Base-by-base conservation (phyloP, 2,113 vertebrate species). In the Sinocyclocheilus rhinocerous region DNA sequence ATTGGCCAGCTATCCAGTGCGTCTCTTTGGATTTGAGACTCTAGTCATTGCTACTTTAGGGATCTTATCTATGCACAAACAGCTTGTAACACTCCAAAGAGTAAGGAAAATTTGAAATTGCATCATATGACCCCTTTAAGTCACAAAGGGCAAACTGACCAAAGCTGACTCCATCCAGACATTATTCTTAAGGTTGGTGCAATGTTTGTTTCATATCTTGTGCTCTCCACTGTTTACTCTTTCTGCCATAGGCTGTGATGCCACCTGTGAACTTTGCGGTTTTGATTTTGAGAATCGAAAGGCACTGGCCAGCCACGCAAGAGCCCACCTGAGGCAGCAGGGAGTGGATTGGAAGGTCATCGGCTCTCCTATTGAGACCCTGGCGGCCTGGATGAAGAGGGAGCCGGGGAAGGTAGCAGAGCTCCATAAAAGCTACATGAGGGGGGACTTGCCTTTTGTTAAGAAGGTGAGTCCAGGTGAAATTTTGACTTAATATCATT, bases 251-350 rank as follows among this genome's bases (percentile, higher is more conserved):
- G 84, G 91, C 80, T 92, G 92, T 3, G 97, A 97, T 22, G 92
- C 96, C 3, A 96, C 96, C 80, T 98, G 97, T 11, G 97, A 98
- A 90, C 96, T 99, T 0, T 98, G 98, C 33, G 98, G 97, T 24
- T 97, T 98, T 69, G 96, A 96, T 91, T 98, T 98, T 84, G 97
- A 98, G 88, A 98, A 98, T 93, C 95, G 97, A 4, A 98, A 98
- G 89, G 98, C 97, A 0, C 87, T 98, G 91, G 97, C 98, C 45
- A 98, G 98, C 92, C 98, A 98, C 0, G 96, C 97, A 0, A 94
- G 97, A 4, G 97, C 98, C 0, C 98, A 99, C 84, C 96, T 99
- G 55, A 94, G 97, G 1, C 97, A 99, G 87, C 96, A 97, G 29
- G 97, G 97, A 0, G 95, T 98, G 89, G 97, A 98, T 15, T 98